Percentiles rank a stretch among this genome's conserved stretches.
Evolutionary conservation across 2,113 vertebrate species (phyloP).

Genomic region (Perccottus glenii): DNA sequence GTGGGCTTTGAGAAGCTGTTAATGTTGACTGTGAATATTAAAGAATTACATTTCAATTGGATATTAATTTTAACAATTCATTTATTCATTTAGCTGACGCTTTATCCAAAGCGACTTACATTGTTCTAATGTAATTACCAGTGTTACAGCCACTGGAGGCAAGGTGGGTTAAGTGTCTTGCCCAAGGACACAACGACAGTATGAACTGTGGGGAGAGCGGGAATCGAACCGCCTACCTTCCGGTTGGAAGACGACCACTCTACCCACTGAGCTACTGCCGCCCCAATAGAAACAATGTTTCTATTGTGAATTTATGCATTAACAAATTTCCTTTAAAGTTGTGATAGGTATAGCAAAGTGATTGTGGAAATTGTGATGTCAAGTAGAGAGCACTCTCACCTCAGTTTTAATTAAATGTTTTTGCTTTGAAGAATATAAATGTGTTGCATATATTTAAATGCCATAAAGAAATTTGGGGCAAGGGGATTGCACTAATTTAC

Average conservation of each 20-base stretch:
- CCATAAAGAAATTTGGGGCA: background rate
- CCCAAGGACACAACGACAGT: no score
- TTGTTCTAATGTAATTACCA: no score
- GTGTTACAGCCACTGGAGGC: no score
- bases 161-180: no score
- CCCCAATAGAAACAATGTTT: no score
- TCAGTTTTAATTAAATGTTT: slow-evolving; percentile 9
- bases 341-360: background rate
- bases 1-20: no score
- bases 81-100: no score
- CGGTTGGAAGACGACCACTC: no score
- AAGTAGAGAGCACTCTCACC: slow-evolving; percentile 3
- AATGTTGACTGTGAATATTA: background rate
- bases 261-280: no score
- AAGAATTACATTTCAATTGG: background rate
- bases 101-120: no score
- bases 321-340: background rate
- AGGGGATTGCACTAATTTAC: background rate
- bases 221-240: no score
- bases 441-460: background rate
- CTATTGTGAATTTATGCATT: slow-evolving; percentile 1
- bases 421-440: background rate
- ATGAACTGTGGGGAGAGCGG: no score
- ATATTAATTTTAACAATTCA: slow-evolving; percentile 13
- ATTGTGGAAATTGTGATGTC: background rate